A percentile compares a stretch with the other conserved stretches of the same genome.
phyloP scores from a whole-genome alignment of 2,797 vertebrate species.

The Nannoperca australis region DNA sequence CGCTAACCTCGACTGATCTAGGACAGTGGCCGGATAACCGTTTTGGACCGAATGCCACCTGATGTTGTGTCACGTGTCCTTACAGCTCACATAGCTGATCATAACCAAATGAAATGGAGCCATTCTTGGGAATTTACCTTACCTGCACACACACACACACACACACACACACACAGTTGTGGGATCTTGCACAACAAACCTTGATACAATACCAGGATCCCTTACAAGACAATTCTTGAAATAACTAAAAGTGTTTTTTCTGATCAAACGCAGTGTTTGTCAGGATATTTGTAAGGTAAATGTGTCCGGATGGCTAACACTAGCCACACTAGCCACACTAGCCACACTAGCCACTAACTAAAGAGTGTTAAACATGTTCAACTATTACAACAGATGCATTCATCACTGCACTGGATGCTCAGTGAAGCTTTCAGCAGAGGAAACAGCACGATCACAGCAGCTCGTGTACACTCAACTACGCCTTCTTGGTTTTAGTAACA shows the following conservation, averaged over 20 bases:
- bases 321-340: background rate
- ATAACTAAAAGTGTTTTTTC: background rate
- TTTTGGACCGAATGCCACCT: background rate
- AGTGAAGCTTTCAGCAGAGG: background rate
- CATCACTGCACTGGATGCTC: background rate
- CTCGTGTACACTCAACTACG: too few species aligned
- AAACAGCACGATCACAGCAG: too few species aligned
- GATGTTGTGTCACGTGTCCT: background rate
- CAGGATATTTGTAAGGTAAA: background rate
- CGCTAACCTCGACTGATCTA: background rate
- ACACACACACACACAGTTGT: background rate
- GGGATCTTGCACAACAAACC: background rate
- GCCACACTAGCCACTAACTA: background rate
- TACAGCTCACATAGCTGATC: background rate
- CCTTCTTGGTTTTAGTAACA: background rate
- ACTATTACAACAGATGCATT: background rate
- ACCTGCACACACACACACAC: background rate
- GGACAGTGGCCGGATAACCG: background rate
- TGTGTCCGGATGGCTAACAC: background rate
- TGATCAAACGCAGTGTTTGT: too few species aligned
- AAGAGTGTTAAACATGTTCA: background rate
- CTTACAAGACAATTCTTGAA: background rate
- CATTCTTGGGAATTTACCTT: background rate
- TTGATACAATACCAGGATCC: background rate
- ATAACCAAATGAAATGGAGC: background rate